Conservation (phyloP, 2,113 vertebrate species). For the Sprattus sprattus region DNA sequence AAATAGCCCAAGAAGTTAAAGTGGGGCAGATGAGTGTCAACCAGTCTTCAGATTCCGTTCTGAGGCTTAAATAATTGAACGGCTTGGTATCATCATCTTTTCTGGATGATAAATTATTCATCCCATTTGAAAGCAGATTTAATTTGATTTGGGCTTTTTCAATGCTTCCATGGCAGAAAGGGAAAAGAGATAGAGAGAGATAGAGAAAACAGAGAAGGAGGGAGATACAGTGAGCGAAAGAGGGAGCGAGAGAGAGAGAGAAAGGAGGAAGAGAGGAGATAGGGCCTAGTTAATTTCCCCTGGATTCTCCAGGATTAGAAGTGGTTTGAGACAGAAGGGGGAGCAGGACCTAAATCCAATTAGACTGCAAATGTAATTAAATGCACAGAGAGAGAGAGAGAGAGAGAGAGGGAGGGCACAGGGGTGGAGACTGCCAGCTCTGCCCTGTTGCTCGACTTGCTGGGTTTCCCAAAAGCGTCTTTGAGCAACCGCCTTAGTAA, state of each 20-base stretch:
- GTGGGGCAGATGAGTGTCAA: constrained; percentile 35
- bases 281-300: constrained; percentile 42
- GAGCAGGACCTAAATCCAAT: constrained; percentile 46
- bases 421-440: neutral
- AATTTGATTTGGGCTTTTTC: constrained; percentile 52
- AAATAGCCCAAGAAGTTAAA: constrained; percentile 21
- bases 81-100: constrained; percentile 41
- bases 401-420: neutral
- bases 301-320: constrained; percentile 49
- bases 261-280: constrained; percentile 25
- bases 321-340: constrained; percentile 34
- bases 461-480: neutral
- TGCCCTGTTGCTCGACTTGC: neutral
- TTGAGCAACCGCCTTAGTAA: too few species aligned
- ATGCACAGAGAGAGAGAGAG: constrained; percentile 24
- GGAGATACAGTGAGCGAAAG: neutral
- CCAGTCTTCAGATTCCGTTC: constrained; percentile 40
- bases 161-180: constrained; percentile 29
- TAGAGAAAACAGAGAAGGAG: neutral
- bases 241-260: neutral
- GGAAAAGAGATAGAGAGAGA: neutral
- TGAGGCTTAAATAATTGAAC: constrained; percentile 53
- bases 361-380: constrained; percentile 48
- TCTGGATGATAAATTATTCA: constrained; percentile 53
- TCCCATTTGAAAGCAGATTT: constrained; percentile 49